Conservation (phyloP, 53 echinoderm and acorn worm species). For the Apostichopus leukothele region DNA sequence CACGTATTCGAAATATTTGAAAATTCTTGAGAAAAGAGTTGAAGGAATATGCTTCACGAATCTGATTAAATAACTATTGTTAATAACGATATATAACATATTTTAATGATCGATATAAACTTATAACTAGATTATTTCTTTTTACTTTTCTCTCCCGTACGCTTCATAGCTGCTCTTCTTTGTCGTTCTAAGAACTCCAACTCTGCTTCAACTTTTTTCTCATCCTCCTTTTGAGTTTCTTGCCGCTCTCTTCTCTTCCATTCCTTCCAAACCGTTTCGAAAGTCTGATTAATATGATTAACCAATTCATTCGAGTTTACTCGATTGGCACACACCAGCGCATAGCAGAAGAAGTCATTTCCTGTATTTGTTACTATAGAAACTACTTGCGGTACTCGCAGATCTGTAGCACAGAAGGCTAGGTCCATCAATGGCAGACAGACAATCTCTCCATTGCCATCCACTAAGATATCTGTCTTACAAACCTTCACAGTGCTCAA, state of each 20-base stretch:
- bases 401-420: constrained; percentile 41
- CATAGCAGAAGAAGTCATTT: constrained; percentile 36
- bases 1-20: no score
- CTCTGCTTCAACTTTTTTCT: constrained; percentile 32
- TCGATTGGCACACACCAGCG: constrained; percentile 31
- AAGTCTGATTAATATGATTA: constrained; percentile 41
- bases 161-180: constrained; percentile 5
- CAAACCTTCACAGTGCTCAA: constrained; percentile 35
- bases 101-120: no score
- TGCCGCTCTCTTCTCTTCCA: constrained; percentile 49
- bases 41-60: no score
- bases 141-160: constrained; percentile 14
- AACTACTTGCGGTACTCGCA: constrained; percentile 40
- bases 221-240: constrained; percentile 27
- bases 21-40: no score
- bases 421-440: constrained; percentile 42
- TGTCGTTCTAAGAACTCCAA: constrained; percentile 30
- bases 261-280: constrained; percentile 46
- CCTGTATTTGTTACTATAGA: constrained; percentile 40
- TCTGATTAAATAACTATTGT: no score
- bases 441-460: background rate
- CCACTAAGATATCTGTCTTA: constrained; percentile 21
- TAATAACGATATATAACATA: no score
- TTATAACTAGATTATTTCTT: background rate
- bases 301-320: constrained; percentile 38